Base-by-base conservation (phyloP, 1,140 invertebrate species). In the Zophobas morio region DNA sequence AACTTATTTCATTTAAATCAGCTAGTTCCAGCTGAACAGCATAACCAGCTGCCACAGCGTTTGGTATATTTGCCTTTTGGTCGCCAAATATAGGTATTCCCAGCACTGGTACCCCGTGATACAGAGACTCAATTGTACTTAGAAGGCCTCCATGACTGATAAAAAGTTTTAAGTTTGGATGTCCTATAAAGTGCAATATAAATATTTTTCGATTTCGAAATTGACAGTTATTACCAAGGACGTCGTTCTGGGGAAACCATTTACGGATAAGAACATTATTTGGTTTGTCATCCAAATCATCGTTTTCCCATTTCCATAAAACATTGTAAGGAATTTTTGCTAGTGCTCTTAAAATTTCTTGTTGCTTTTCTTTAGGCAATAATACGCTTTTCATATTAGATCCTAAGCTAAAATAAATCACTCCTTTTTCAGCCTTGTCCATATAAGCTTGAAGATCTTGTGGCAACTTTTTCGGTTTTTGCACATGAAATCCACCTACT, bases 401-500 rank as follows among this genome's bases (percentile, higher is more conserved):
- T 32, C 89, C 89, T 35, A 89, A 80, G 80, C 86, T 88, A 70
- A 89, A 87, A 78, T 87, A 88, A 53, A 90, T 82, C 1, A 85
- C 86, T 33, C 88, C 88, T 54, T 82, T 60, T 85, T 88, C 39
- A 1, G 87, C 82, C 6, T 85, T 83, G 75, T 88, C 86, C 75
- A 89, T 76, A 36, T 86, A 78, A 1, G 79, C 51, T 81, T 87
- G 82, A 6, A 89, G 76, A 75, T 89, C 84, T 88, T 74, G 6
- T 20, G 76, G 76, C 32, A 78, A 33, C 63, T 75, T 70, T 63
- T 81, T 60, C 33, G 77, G 73, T 75, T 85, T 85, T 60, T 77
- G 51, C 40, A 91, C 85, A 82, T 91, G 90, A 56, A 91, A 80
- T 39, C 90, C 90, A 35, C 90, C 90, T 74, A 92, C 87, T 82